These are phyloP conservation scores for Latrodectus geometricus DNA, from an alignment of 1,140 invertebrate species.

Conservation along the genomic window DNA sequence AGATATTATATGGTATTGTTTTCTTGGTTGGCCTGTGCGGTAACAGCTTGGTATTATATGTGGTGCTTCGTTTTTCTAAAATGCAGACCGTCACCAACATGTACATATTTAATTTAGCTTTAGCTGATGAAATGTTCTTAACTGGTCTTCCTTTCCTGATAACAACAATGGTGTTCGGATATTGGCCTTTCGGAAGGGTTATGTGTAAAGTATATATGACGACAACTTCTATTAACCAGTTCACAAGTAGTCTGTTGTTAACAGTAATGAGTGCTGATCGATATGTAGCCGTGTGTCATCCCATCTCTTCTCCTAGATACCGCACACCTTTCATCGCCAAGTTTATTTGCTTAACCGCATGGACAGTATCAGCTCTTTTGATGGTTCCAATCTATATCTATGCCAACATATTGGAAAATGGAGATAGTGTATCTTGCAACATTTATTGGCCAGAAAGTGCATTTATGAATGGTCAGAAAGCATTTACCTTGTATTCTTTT, in stretches of 20 bases:
- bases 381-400: conserved; percentile 94
- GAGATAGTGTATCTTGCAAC: conserved; percentile 76
- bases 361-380: conserved; percentile 83
- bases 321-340: conserved; percentile 89
- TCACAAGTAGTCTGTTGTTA: conserved; percentile 92
- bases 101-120: conserved; percentile 94
- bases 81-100: conserved; percentile 98
- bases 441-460: conserved; percentile 82
- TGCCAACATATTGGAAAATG: conserved; percentile 77
- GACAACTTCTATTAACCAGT: conserved; percentile 94
- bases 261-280: conserved; percentile 96
- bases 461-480: conserved; percentile 73
- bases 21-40: conserved; percentile 90
- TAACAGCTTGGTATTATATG: conserved; percentile 95
- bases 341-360: conserved; percentile 84
- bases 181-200: conserved; percentile 91
- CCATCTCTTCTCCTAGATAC: conserved; percentile 86
- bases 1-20: conserved; percentile 74
- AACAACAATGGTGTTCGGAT: conserved; percentile 83
- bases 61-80: conserved; percentile 90
- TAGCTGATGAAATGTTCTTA: conserved; percentile 95
- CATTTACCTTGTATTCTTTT: conserved; percentile 92
- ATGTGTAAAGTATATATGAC: conserved; percentile 95
- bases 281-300: conserved; percentile 96
- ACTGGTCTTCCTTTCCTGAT: conserved; percentile 93